Conservation (phyloP, 1,140 invertebrate species). For the Drosophila auraria region DNA sequence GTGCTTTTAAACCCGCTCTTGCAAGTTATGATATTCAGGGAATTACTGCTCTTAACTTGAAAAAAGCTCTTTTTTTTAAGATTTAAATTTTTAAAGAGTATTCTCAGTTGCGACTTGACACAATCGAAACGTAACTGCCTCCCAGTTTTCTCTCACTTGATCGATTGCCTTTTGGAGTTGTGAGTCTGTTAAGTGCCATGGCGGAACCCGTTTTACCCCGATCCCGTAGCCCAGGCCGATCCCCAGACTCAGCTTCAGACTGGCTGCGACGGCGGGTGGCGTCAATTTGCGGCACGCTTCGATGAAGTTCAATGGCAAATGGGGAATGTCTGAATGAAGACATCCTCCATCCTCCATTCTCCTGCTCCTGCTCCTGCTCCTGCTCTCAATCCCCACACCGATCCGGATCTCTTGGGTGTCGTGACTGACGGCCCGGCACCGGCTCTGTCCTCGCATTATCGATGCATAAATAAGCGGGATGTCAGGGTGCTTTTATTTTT, state of each 20-base stretch:
- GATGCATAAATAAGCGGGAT: constrained; percentile 72
- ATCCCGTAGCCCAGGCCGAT: too few relatives aligned
- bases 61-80: too few relatives aligned
- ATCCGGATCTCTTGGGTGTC: constrained; percentile 18
- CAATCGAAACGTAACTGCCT: not conserved
- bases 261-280: constrained; percentile 35
- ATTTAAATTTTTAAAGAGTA: not conserved
- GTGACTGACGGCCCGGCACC: constrained; percentile 7
- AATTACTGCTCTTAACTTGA: too few relatives aligned
- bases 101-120: not conserved
- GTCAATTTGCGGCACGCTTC: constrained; percentile 83
- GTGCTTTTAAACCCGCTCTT: too few relatives aligned
- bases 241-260: constrained; percentile 16
- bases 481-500: constrained; percentile 16
- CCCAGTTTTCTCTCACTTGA: constrained; percentile 37
- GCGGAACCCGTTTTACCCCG: constrained; percentile 13
- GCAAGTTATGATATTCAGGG: too few relatives aligned
- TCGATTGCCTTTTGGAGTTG: constrained; percentile 41
- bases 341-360: constrained; percentile 21
- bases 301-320: constrained; percentile 78
- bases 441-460: constrained; percentile 71
- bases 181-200: constrained; percentile 59
- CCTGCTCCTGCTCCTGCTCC: not conserved
- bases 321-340: constrained; percentile 58
- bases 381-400: not conserved